Base-by-base conservation (phyloP, 1,140 invertebrate species). In the Tyrophagus putrescentiae region DNA sequence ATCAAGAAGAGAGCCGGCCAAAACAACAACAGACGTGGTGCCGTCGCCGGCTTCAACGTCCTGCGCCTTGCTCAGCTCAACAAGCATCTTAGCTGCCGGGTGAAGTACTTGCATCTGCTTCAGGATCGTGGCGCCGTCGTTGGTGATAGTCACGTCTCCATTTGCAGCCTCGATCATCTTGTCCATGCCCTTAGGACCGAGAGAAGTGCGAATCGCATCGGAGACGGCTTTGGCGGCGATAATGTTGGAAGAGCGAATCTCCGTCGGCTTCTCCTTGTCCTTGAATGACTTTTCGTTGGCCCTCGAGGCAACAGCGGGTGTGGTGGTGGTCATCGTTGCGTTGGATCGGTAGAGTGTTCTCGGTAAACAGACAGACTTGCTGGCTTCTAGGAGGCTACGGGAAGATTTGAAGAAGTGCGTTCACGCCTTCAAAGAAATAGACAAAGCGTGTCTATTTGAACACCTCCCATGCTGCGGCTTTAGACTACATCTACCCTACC, bases 31-130 rank as follows among this genome's bases (percentile, higher is more conserved):
- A 44, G 89, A 90, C 3, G 95, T 98, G 23, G 96, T 99, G 48
- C 96, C 96, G 79, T 99, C 96, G 57, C 96, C 96, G 68, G 96
- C 96, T 76, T 98, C 95, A 67, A 95, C 82, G 76, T 99, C 95
- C 77, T 99, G 96, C 28, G 95, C 94, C 69, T 95, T 87, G 1
- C 94, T 97, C 60, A 99, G 76, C 73, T 98, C 95, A 3, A 98
- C 95, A 65, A 99, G 76, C 94, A 99, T 98, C 82, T 97, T 98
- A 39, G 95, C 95, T 66, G 96, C 93, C 60, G 96, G 96, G 76
- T 99, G 96, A 65, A 94, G 77, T 9, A 99, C 91, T 76, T 93
- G 92, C 84, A 99, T 99, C 76, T 98, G 85, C 73, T 98, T 97
- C 36, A 99, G 75, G 75, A 99, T 99, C 28, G 96, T 99, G 28